Evolutionary conservation across 2,888 invertebrate species (phyloP).

Genomic region (Elegia similella): DNA sequence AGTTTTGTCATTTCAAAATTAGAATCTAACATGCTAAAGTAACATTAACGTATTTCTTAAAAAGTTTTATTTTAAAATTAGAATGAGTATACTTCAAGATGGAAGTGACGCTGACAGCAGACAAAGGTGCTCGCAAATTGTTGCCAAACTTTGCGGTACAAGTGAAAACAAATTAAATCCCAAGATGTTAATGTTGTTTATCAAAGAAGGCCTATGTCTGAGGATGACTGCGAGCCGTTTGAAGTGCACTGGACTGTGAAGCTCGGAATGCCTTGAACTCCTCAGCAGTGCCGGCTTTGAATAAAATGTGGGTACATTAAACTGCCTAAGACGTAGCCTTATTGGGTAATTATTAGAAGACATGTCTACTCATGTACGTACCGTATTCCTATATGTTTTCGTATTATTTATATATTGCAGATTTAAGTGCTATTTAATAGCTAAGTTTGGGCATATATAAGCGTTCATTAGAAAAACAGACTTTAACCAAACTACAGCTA

Average conservation of each 20-base stretch:
- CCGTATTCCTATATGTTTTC: too few species aligned
- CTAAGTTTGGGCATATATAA: too few species aligned
- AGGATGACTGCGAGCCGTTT: constrained; percentile 68
- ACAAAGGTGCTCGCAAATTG: constrained; percentile 16
- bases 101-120: background rate
- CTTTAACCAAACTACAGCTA: too few species aligned
- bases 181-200: constrained; percentile 70
- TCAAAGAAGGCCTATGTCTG: constrained; percentile 75
- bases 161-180: constrained; percentile 75
- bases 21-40: background rate
- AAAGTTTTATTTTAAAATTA: background rate
- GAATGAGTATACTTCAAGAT: background rate
- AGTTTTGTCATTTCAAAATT: background rate
- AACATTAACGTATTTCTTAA: background rate
- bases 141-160: constrained; percentile 34
- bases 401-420: too few species aligned
- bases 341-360: constrained; percentile 15
- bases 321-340: constrained; percentile 20
- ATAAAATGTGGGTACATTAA: constrained; percentile 30
- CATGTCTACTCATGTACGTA: background rate
- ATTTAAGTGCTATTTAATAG: too few species aligned
- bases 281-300: constrained; percentile 38
- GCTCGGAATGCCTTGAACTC: constrained; percentile 69
- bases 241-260: constrained; percentile 60
- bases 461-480: too few species aligned